These are phyloP conservation scores for Schizaphis graminum DNA, from an alignment of 2,888 invertebrate species.

Conservation along the genomic window DNA sequence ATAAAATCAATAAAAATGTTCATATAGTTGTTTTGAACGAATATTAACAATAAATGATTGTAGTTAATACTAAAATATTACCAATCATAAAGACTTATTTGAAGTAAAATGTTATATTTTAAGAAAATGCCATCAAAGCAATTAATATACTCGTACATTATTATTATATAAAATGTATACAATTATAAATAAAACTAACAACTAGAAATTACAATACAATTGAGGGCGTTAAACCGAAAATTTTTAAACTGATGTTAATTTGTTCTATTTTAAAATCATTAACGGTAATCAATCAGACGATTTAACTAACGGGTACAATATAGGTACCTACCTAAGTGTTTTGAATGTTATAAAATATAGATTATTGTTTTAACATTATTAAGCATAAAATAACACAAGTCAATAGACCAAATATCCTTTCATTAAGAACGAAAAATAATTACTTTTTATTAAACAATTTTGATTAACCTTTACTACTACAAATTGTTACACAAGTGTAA, in stretches of 20 bases:
- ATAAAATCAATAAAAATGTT: not conserved
- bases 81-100: not conserved
- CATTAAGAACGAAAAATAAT: not conserved
- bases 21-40: not conserved
- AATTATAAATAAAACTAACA: not conserved
- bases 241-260: conserved; percentile 18
- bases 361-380: conserved; percentile 8
- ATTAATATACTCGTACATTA: not conserved
- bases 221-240: not conserved
- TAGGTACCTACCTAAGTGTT: not conserved
- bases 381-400: not conserved
- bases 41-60: not conserved
- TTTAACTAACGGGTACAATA: not conserved
- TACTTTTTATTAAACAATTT: not conserved
- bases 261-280: not conserved
- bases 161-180: not conserved
- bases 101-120: not conserved
- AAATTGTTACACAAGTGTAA: not conserved
- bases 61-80: not conserved
- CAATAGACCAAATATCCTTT: not conserved
- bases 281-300: not conserved
- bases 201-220: not conserved
- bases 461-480: not conserved
- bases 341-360: not conserved
- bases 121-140: not conserved